phyloP scores from a whole-genome alignment of 2,888 invertebrate species.

The Xestia xanthographa region DNA sequence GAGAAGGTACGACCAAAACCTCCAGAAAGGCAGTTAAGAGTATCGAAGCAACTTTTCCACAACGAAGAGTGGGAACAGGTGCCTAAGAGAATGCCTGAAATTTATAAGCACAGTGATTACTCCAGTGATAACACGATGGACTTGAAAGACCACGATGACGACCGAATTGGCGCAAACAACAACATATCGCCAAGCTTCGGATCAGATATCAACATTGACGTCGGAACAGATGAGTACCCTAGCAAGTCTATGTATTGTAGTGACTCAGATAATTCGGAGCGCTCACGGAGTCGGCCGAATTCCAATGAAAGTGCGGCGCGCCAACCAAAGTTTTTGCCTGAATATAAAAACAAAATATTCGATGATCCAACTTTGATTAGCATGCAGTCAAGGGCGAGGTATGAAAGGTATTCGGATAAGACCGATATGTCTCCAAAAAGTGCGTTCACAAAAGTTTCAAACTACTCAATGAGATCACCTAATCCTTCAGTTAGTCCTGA shows the following conservation, averaged over 20 bases:
- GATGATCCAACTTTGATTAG: slow-evolving; percentile 90
- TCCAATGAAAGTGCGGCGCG: slow-evolving; percentile 90
- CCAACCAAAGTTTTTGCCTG: slow-evolving; percentile 88
- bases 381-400: slow-evolving; percentile 89
- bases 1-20: slow-evolving; percentile 93
- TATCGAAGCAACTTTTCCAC: slow-evolving; percentile 88
- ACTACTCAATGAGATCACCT: slow-evolving; percentile 90
- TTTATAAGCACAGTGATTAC: slow-evolving; percentile 86
- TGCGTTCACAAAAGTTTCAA: slow-evolving; percentile 95
- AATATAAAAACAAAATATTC: slow-evolving; percentile 91
- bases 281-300: slow-evolving; percentile 88
- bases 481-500: slow-evolving; percentile 95
- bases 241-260: slow-evolving; percentile 87
- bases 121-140: slow-evolving; percentile 82
- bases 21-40: slow-evolving; percentile 89
- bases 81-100: slow-evolving; percentile 84
- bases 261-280: slow-evolving; percentile 88
- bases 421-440: slow-evolving; percentile 92
- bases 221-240: slow-evolving; percentile 89
- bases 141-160: slow-evolving; percentile 85
- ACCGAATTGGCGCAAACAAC: slow-evolving; percentile 83
- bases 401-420: slow-evolving; percentile 87
- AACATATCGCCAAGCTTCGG: slow-evolving; percentile 88
- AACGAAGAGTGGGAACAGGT: slow-evolving; percentile 87
- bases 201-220: slow-evolving; percentile 89